Evolutionary conservation across 2,113 vertebrate genomes (phyloP), one percentile per base, ranked within the genome.

Genomic region (Amazona guildingii): DNA sequence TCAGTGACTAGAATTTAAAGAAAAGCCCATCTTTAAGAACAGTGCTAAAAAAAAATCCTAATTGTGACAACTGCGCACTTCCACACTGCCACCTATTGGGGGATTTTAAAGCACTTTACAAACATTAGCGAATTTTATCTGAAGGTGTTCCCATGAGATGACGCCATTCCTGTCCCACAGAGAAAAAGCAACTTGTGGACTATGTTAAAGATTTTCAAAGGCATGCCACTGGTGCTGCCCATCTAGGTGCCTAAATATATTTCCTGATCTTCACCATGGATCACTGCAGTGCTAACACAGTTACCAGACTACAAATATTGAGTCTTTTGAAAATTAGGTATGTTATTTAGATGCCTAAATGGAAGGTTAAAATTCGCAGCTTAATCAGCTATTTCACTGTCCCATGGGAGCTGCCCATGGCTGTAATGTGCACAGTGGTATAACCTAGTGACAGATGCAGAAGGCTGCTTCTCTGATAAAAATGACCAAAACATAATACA

Each of bases 51-150:
- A 66, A 82, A 57, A n/a, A 59, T 6, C 48, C 24, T 31, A 66
- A 82, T 8, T 64, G 77, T 6, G 13, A 59, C 69, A 62, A 83
- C 62, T 31, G 75, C 12, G 13, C 81, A 94, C 59, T 94, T 97
- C 94, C 86, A 91, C 59, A 79, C 83, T 92, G 96, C 88, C 96
- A 96, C 84, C 94, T 96, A 80, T 92, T 43, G 96, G 88, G 55
- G 74, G 54, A 82, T 68, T 73, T 44, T 44, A 64, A 64, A 68
- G 73, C 55, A 29, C 54, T 88, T 66, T 13, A 25, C 41, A 68
- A 82, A 48, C 63, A 43, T 9, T 13, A 39, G 28, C 1, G 2
- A 92, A 55, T 72, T 51, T 2, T 21, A 28, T 7, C 25, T 2
- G 69, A 78, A 72, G 20, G 52, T n/a, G 46, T 29, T 83, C 28